phyloP scores from a whole-genome alignment of 1,140 invertebrate genomes.

The Lepidurus arcticus region DNA sequence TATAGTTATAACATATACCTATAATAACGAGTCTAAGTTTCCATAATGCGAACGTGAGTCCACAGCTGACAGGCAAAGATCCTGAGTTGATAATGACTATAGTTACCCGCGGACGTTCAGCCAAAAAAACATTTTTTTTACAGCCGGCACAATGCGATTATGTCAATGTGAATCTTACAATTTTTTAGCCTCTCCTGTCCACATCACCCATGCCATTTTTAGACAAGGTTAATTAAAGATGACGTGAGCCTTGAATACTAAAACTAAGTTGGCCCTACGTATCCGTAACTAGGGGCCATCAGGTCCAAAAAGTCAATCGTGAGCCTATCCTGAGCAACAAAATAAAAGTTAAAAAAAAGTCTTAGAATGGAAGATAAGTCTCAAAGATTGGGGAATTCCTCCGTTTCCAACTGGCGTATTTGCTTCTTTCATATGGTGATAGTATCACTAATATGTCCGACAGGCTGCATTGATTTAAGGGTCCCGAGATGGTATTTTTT shows the following conservation, averaged over 20 bases:
- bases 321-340: not conserved
- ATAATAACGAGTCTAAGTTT: too few relatives aligned
- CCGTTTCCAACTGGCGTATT: not conserved
- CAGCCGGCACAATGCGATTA: not conserved
- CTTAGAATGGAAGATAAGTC: not conserved
- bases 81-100: not conserved
- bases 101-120: not conserved
- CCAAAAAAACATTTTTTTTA: not conserved
- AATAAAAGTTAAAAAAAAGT: not conserved
- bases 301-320: not conserved
- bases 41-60: too few relatives aligned
- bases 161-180: not conserved
- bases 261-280: not conserved
- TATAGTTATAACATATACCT: too few relatives aligned
- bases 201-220: not conserved
- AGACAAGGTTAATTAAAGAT: not conserved
- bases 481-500: not conserved
- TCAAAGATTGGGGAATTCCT: not conserved
- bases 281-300: not conserved
- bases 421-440: not conserved
- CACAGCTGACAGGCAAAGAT: too few relatives aligned
- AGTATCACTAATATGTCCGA: conserved; percentile 9
- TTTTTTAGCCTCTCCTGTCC: not conserved
- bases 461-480: not conserved
- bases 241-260: not conserved